phyloP scores from a whole-genome alignment of 2,797 vertebrate genomes.

The Pogoniulus pusillus region DNA sequence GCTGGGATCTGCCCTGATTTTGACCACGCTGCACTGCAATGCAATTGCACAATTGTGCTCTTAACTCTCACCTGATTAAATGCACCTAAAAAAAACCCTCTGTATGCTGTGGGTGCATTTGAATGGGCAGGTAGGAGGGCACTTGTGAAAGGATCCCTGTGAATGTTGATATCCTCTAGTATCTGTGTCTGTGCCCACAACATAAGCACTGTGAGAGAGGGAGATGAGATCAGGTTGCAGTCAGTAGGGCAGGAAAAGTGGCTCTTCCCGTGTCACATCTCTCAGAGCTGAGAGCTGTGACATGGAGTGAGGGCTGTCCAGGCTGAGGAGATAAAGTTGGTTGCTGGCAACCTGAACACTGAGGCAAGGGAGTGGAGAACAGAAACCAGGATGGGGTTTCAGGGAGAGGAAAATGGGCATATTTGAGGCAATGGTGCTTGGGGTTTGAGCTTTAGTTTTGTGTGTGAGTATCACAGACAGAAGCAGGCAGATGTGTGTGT shows the following conservation, averaged over 20 bases:
- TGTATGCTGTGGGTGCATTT: accelerated
- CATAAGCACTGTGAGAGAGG: accelerated
- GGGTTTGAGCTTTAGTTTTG: neutral
- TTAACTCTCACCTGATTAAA: neutral
- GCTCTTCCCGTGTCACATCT: accelerated
- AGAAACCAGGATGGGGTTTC: neutral
- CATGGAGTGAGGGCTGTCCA: accelerated
- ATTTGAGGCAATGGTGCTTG: neutral
- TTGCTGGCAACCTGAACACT: neutral
- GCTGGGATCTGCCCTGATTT: neutral
- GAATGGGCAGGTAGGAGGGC: neutral
- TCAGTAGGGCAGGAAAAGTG: accelerated
- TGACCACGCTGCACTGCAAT: accelerated
- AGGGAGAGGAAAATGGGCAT: neutral
- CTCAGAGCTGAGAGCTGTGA: neutral
- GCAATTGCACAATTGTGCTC: neutral
- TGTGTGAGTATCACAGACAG: neutral
- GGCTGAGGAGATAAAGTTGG: neutral
- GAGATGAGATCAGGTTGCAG: neutral
- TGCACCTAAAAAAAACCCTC: accelerated
- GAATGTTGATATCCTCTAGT: accelerated
- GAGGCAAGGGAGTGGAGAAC: neutral
- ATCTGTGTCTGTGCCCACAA: neutral
- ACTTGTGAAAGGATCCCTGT: neutral
- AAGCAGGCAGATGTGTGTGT: neutral